Percentiles rank a stretch among this genome's conserved stretches.
Conservation (phyloP, 2,888 invertebrate species). For the Acanthococcus lagerstroemiae region DNA sequence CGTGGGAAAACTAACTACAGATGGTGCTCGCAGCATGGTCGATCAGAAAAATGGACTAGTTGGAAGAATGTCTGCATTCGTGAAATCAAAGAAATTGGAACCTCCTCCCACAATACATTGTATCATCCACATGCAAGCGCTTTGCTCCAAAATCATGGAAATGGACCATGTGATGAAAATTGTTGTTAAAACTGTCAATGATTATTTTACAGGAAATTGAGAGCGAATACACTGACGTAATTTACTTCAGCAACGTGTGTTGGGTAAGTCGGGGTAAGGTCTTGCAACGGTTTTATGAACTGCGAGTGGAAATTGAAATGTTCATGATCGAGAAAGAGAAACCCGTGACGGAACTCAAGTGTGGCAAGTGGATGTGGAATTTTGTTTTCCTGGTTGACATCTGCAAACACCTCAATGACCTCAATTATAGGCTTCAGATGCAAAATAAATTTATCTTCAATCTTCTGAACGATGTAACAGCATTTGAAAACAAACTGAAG, state of each 20-base stretch:
- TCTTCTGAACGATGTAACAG: slow-evolving; percentile 1
- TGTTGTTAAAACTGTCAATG: slow-evolving; percentile 22
- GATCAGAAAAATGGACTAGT: slow-evolving; percentile 11
- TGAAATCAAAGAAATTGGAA: neutral
- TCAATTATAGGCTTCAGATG: slow-evolving; percentile 14
- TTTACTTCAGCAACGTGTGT: slow-evolving; percentile 17
- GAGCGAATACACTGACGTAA: slow-evolving; percentile 15
- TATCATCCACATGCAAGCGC: slow-evolving; percentile 9
- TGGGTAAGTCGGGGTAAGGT: slow-evolving; percentile 29
- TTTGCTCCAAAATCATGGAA: slow-evolving; percentile 5
- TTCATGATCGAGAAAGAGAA: slow-evolving; percentile 34
- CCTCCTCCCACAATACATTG: neutral
- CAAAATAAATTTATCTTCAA: slow-evolving; percentile 10
- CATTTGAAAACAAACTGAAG: slow-evolving; percentile 16
- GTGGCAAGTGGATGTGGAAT: slow-evolving; percentile 3
- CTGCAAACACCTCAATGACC: slow-evolving; percentile 9
- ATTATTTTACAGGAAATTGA: slow-evolving; percentile 24
- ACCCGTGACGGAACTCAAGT: slow-evolving; percentile 32
- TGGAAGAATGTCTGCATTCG: neutral
- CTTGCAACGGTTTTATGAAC: slow-evolving; percentile 36
- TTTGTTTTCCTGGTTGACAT: slow-evolving; percentile 14
- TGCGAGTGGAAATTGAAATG: slow-evolving; percentile 33
- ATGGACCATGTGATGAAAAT: slow-evolving; percentile 14
- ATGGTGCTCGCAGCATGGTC: slow-evolving; percentile 6
- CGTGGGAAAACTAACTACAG: slow-evolving; percentile 14